A percentile compares a stretch with the other conserved stretches of the same genome.
Conservation (phyloP, 2,113 vertebrate species). For the Scalopus aquaticus region DNA sequence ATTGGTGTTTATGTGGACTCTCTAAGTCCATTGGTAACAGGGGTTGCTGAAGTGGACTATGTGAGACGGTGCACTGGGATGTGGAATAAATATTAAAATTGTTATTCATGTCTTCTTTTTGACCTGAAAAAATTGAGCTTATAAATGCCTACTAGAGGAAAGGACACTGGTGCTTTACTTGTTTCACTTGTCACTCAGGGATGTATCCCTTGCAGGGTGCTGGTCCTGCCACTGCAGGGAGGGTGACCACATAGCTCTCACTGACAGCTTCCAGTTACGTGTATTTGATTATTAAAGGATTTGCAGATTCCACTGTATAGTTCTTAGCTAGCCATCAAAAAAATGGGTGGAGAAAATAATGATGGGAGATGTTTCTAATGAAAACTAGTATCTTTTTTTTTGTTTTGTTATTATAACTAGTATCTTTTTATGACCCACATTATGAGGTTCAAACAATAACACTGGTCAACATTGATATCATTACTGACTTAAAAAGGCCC, state of each 20-base stretch:
- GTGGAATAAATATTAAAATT: neutral
- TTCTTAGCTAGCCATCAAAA: neutral
- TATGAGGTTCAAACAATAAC: neutral
- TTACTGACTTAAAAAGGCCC: too few species aligned
- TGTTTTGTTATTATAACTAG: too few species aligned
- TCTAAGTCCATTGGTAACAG: neutral
- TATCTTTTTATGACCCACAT: neutral
- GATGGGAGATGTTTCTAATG: neutral
- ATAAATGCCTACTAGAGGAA: neutral
- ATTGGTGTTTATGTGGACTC: neutral
- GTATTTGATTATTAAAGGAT: neutral
- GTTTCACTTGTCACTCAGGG: neutral
- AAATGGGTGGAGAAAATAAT: neutral
- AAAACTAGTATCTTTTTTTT: neutral
- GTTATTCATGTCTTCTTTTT: neutral
- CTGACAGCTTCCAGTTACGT: neutral
- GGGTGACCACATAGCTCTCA: rapidly evolving
- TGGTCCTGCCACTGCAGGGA: rapidly evolving
- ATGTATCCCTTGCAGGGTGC: neutral
- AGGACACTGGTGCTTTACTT: neutral
- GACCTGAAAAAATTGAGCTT: neutral
- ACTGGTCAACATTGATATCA: too few species aligned
- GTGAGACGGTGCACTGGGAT: neutral
- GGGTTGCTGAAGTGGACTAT: neutral
- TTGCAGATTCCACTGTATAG: neutral